Evolutionary conservation across 2,888 invertebrate genomes (phyloP).

Genomic region (Caenorhabditis sp.): DNA sequence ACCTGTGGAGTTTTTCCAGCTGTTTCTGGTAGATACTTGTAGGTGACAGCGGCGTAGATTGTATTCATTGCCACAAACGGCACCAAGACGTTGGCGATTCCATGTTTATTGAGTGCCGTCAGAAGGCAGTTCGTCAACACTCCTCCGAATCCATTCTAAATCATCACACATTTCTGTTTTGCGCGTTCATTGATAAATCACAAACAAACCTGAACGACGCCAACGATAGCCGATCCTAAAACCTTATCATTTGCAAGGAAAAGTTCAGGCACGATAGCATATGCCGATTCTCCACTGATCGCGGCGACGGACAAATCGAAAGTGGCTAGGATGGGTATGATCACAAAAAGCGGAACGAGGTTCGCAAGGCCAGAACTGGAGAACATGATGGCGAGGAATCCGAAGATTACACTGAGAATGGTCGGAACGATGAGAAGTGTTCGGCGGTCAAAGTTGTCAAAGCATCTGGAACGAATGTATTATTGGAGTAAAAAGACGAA

Average conservation of each 20-base stretch:
- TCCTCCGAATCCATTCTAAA: constrained; percentile 80
- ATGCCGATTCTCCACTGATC: constrained; percentile 79
- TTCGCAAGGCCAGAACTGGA: constrained; percentile 20
- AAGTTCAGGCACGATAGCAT: constrained; percentile 79
- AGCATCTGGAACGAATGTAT: constrained; percentile 60
- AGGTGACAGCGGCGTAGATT: constrained; percentile 72
- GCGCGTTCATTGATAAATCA: constrained; percentile 25
- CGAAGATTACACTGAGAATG: constrained; percentile 71
- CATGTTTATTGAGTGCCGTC: constrained; percentile 74
- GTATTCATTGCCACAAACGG: constrained; percentile 78
- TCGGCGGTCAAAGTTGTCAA: constrained; percentile 76
- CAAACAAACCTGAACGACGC: constrained; percentile 76
- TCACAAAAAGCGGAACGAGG: constrained; percentile 50
- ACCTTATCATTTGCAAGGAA: constrained; percentile 79
- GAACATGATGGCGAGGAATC: constrained; percentile 67
- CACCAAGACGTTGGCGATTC: constrained; percentile 72
- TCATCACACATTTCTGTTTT: background rate
- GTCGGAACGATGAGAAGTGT: constrained; percentile 77
- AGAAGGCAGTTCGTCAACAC: constrained; percentile 74
- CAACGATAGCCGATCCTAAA: constrained; percentile 79
- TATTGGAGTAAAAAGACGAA: background rate
- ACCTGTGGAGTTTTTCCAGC: constrained; percentile 73
- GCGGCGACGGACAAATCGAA: constrained; percentile 80
- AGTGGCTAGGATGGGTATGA: constrained; percentile 75
- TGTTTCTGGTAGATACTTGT: constrained; percentile 77